phyloP scores from a whole-genome alignment of 2,888 invertebrate genomes.

The Microchrysa polita region DNA sequence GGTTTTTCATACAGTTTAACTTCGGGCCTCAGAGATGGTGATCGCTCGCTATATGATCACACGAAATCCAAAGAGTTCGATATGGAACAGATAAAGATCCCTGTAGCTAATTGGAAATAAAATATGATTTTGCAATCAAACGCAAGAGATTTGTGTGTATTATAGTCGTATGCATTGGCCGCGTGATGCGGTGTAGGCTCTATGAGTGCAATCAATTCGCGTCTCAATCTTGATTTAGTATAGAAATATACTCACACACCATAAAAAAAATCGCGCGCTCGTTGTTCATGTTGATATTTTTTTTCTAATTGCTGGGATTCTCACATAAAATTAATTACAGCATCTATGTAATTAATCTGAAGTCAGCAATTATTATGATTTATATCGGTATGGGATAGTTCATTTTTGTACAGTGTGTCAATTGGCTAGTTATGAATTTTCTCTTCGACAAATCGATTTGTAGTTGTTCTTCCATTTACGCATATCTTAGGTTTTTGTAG shows the following conservation, averaged over 20 bases:
- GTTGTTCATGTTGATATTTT: slow-evolving; percentile 7
- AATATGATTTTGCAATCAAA: slow-evolving; percentile 39
- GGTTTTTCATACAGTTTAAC: slow-evolving; percentile 15
- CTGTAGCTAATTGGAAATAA: slow-evolving; percentile 39
- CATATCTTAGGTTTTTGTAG: no score
- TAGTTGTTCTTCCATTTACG: no score
- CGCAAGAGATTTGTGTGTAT: slow-evolving; percentile 6
- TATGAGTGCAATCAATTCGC: slow-evolving; percentile 11
- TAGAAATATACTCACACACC: neutral
- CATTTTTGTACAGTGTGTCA: slow-evolving; percentile 2
- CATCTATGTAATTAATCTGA: slow-evolving; percentile 30
- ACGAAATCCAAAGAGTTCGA: slow-evolving; percentile 10
- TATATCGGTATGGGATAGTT: slow-evolving; percentile 9
- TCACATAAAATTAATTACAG: slow-evolving; percentile 40
- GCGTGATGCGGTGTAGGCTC: neutral
- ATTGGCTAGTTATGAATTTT: slow-evolving; percentile 5
- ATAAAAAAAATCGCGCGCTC: neutral
- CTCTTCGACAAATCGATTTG: no score
- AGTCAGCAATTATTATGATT: slow-evolving; percentile 33
- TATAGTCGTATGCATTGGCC: neutral
- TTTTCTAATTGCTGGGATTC: slow-evolving; percentile 43
- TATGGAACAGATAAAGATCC: slow-evolving; percentile 35
- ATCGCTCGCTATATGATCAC: no score
- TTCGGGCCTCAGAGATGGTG: slow-evolving; percentile 7
- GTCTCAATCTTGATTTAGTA: neutral